These are phyloP conservation scores for Cryptophagus acutangulus DNA, from an alignment of 2,888 invertebrate species.

Conservation along the genomic window DNA sequence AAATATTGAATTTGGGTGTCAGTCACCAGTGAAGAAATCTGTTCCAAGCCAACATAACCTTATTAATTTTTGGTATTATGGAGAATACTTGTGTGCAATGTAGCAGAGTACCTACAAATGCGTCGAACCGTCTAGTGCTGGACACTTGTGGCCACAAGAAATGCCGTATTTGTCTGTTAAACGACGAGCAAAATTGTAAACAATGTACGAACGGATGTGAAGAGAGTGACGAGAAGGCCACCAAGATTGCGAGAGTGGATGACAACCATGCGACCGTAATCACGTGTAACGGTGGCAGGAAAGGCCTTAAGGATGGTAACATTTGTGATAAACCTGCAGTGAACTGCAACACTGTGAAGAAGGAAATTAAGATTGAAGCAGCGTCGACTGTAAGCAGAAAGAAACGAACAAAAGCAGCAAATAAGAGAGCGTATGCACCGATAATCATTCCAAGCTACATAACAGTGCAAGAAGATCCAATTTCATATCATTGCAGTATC, in stretches of 20 bases:
- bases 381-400: neutral
- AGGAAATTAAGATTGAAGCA: no score
- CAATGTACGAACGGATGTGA: no score
- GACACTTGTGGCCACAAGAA: conserved; percentile 73
- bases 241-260: conserved; percentile 24
- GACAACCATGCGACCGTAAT: conserved; percentile 38
- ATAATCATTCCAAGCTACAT: conserved; percentile 38
- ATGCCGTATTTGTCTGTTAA: conserved; percentile 66
- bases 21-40: no score
- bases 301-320: no score
- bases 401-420: conserved; percentile 12
- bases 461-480: conserved; percentile 47
- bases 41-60: no score
- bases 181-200: conserved; percentile 62
- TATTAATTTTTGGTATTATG: no score
- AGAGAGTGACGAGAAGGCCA: conserved; percentile 6
- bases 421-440: conserved; percentile 26
- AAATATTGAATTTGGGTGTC: no score
- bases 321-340: conserved; percentile 12
- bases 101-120: conserved; percentile 52
- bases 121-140: conserved; percentile 61
- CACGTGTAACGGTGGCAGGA: conserved; percentile 34
- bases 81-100: conserved; percentile 51
- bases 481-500: conserved; percentile 59
- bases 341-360: neutral